Evolutionary conservation across 2,888 invertebrate species (phyloP), one percentile per base, ranked within the genome.

Genomic region (Busseola fusca): DNA sequence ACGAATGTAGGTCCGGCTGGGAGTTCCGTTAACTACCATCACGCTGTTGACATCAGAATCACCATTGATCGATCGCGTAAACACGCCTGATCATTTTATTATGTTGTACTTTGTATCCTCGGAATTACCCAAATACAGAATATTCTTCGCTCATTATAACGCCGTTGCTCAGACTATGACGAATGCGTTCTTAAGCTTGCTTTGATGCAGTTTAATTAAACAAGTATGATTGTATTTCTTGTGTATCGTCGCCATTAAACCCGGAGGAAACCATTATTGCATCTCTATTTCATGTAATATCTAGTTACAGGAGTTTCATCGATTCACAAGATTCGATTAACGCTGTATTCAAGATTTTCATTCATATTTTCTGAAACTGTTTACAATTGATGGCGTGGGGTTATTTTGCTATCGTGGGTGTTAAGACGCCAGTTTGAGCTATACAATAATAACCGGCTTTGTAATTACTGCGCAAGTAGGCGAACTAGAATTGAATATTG

Each of bases 201-300:
- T 78, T 84, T 87, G 83, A 83, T 84, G 90, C 84, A 90, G 87
- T 90, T 90, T 83, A 88, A 90, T 90, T 88, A 89, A 86, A 84
- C 78, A 80, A 82, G 72, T 80, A 87, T 89, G 82, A 87, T 88
- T 87, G 86, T 87, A 80, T 87, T 87, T 87, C 86, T 86, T 86
- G 78, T 85, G 77, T 84, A 82, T 78, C 67, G 73, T 57, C 71
- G 74, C 72, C 66, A 85, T 85, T 88, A 86, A 82, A 76, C 79
- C 81, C 69, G 42, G 68, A 66, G 65, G 50, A 74, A 84, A 82
- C 76, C 64, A 75, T 84, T 82, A 79, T 69, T 83, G 63, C 64
- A 64, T 63, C 40, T 75, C 16, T 67, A 50, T 65, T 80, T 69
- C 72, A 79, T 58, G 59, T 71, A 68, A 69, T 73, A 64, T 74